Evolutionary conservation across 2,113 vertebrate genomes (phyloP), one percentile per base, ranked within the genome.

Genomic region (Mesembrinibis cayennensis): DNA sequence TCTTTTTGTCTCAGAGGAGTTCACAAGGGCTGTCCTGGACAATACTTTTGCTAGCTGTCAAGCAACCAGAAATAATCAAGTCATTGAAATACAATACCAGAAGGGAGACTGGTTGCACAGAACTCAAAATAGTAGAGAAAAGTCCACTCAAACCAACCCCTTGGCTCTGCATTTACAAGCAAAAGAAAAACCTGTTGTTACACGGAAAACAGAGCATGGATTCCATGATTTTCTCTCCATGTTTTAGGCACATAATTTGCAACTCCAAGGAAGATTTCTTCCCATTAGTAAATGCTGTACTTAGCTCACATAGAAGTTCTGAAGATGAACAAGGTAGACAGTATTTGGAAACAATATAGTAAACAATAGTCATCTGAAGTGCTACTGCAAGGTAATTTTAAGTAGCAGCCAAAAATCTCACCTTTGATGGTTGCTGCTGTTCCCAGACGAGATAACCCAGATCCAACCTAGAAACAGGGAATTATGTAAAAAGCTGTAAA

Each of bases 361-460:
- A 61, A 69, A 62, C 16, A 67, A 58, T 0, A 70, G 17, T 9
- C 2, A 65, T 22, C 1, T 69, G 13, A 93, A 89, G 50, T 69
- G 20, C 29, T 92, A 76, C 30, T n/a, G 14, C 15, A 83, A 62
- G 2, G 12, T 52, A 55, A 69, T 71, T 73, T 72, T 62, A 80
- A 82, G 9, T 2, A 63, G 40, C 1, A 73, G 30, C 13, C 42
- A 83, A 71, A 82, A 25, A 32, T 63, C 86, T 96, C 97, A 99
- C 99, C 99, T 99, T 99, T 99, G 95, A 98, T 98, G 89, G 97
- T 98, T 82, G 98, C 98, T 96, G 98, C 96, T 95, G 98, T 98
- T 98, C 99, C 99, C 92, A 98, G 98, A 77, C 98, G 99, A 95
- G 98, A 98, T 90, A 99, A 98, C 49, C 97, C 98, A 91, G 99